A percentile compares a stretch with the other conserved stretches of the same genome.
These are phyloP conservation scores for Corbicula japonica DNA, from an alignment of 2,888 invertebrate genomes.

Conservation along the genomic window DNA sequence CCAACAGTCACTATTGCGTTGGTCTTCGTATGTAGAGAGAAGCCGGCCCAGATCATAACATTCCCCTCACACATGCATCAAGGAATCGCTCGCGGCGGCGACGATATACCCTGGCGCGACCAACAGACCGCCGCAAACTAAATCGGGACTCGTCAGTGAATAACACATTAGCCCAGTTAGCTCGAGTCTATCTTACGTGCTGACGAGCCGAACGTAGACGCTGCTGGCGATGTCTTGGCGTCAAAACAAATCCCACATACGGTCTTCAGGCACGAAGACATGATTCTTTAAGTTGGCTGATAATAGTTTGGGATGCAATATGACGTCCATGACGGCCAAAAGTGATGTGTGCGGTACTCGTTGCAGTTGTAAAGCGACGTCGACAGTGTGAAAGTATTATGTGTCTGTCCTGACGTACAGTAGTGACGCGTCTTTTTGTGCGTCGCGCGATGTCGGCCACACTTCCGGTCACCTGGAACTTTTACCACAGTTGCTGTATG, in stretches of 20 bases:
- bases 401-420: constrained; percentile 25
- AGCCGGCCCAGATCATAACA: too few relatives aligned
- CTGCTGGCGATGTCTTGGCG: constrained; percentile 14
- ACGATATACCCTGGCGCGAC: constrained; percentile 6
- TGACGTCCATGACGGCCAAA: constrained; percentile 9
- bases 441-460: constrained; percentile 22
- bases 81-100: constrained; percentile 11
- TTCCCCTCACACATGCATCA: background rate
- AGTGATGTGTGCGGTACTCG: constrained; percentile 7
- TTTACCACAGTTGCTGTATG: constrained; percentile 30
- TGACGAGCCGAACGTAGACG: constrained; percentile 34
- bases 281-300: constrained; percentile 18
- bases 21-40: too few relatives aligned
- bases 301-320: constrained; percentile 11
- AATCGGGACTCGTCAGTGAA: constrained; percentile 47
- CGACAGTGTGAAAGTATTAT: constrained; percentile 35
- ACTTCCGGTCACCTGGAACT: constrained; percentile 41
- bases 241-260: background rate
- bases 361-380: background rate
- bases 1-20: too few relatives aligned
- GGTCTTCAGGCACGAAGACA: constrained; percentile 35
- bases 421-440: constrained; percentile 11
- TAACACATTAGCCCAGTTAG: constrained; percentile 54
- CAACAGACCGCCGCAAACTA: too few relatives aligned
- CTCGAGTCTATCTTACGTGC: constrained; percentile 39